Percentiles rank a stretch among this genome's conserved stretches.
Evolutionary conservation across 2,888 invertebrate genomes (phyloP).

Genomic region (Crematogaster levior): DNA sequence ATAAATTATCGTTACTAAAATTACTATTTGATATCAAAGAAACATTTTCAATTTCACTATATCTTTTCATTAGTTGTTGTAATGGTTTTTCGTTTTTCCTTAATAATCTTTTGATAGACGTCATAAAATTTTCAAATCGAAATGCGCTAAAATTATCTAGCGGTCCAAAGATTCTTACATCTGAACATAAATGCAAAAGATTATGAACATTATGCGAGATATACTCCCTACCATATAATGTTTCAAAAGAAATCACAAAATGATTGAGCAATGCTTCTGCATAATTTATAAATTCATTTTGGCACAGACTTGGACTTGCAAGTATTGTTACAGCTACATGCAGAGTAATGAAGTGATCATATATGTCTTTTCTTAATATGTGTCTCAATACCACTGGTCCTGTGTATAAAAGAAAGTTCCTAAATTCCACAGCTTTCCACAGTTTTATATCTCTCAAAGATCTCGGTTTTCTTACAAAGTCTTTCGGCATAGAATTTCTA

Average conservation of each 20-base stretch:
- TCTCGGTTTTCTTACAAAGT: conserved; percentile 4
- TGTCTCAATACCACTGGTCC: neutral
- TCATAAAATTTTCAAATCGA: too few relatives aligned
- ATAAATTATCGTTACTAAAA: neutral
- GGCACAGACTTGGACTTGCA: neutral
- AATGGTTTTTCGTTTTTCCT: too few relatives aligned
- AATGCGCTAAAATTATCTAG: too few relatives aligned
- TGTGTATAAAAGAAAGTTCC: conserved; percentile 4
- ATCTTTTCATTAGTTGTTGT: too few relatives aligned
- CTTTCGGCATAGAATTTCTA: neutral
- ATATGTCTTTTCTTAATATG: conserved; percentile 6
- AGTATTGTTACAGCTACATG: conserved; percentile 14
- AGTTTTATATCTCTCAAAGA: neutral
- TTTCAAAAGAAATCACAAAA: neutral
- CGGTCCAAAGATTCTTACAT: too few relatives aligned
- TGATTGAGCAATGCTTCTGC: neutral
- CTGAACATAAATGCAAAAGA: neutral
- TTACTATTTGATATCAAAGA: neutral
- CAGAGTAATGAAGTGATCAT: neutral
- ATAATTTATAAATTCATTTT: conserved; percentile 12
- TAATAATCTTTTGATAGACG: too few relatives aligned
- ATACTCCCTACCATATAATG: neutral
- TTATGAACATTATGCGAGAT: neutral
- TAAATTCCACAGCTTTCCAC: neutral
- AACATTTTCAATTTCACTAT: too few relatives aligned